Conservation (phyloP, 2,113 vertebrate genomes). For the Alexandromys fortis region DNA sequence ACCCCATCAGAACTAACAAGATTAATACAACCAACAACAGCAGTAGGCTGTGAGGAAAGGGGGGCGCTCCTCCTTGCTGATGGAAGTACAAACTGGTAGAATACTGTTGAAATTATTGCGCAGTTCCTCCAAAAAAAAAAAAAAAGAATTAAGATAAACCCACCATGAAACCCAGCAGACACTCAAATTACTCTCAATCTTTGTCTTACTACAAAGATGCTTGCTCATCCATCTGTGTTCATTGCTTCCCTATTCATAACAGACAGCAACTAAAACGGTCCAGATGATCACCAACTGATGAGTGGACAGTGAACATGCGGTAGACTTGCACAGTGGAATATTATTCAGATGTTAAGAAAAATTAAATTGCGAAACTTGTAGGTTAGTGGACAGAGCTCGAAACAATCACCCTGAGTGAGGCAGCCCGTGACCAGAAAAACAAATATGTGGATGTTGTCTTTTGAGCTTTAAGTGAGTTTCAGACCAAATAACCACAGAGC, state of each 20-base stretch:
- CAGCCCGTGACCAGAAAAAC: neutral
- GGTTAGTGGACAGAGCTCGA: neutral
- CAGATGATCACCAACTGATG: neutral
- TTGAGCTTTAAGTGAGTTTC: neutral
- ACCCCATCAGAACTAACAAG: neutral
- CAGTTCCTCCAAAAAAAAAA: neutral
- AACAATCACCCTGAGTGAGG: neutral
- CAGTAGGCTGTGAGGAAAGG: neutral
- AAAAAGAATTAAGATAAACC: neutral
- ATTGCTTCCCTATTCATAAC: neutral
- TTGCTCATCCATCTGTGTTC: neutral
- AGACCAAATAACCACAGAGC: too few relatives aligned
- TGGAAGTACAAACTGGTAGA: neutral
- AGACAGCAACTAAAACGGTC: neutral
- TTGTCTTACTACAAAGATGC: neutral
- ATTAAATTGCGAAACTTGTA: neutral
- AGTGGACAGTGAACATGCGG: neutral
- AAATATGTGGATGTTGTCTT: neutral
- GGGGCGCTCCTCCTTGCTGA: neutral
- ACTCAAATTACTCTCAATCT: too few relatives aligned
- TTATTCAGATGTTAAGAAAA: neutral
- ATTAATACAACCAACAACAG: neutral
- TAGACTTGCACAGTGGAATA: neutral
- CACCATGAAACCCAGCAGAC: neutral
- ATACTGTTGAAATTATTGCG: neutral